Conservation (phyloP, 1,140 invertebrate genomes). For the Panagrolaimus sp. region DNA sequence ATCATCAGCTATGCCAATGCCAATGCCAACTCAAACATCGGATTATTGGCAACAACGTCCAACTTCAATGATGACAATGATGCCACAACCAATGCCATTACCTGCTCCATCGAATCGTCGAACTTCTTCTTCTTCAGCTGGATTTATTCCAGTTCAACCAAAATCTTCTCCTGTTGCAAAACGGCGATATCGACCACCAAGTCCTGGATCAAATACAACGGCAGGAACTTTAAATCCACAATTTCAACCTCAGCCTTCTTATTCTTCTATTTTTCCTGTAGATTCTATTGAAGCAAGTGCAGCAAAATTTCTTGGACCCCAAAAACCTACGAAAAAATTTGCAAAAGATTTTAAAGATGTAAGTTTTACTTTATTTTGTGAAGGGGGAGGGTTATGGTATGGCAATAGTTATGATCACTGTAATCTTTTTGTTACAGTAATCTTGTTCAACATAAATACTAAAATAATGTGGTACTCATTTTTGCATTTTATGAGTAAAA, state of each 20-base stretch:
- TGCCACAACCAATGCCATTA: conserved; percentile 8
- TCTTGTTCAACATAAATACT: too few relatives aligned
- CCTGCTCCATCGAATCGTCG: neutral
- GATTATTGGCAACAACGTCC: neutral
- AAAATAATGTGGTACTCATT: too few relatives aligned
- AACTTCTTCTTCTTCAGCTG: too few relatives aligned
- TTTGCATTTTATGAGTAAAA: too few relatives aligned
- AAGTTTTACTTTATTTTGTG: neutral
- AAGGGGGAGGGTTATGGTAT: too few relatives aligned
- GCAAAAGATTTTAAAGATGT: conserved; percentile 27
- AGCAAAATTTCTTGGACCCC: neutral
- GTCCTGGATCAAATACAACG: neutral
- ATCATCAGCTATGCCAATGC: neutral
- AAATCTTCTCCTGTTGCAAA: neutral
- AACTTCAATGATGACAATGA: neutral
- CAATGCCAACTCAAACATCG: neutral
- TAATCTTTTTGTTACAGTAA: too few relatives aligned
- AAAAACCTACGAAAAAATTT: conserved; percentile 30
- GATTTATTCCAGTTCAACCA: too few relatives aligned
- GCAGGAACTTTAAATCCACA: neutral
- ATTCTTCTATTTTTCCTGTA: conserved; percentile 6
- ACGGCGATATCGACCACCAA: neutral
- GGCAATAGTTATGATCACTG: too few relatives aligned
- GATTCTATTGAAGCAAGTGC: conserved; percentile 24
- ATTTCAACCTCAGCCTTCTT: neutral